Evolutionary conservation across 2,113 vertebrate genomes (phyloP).

Genomic region (Urocitellus parryii): DNA sequence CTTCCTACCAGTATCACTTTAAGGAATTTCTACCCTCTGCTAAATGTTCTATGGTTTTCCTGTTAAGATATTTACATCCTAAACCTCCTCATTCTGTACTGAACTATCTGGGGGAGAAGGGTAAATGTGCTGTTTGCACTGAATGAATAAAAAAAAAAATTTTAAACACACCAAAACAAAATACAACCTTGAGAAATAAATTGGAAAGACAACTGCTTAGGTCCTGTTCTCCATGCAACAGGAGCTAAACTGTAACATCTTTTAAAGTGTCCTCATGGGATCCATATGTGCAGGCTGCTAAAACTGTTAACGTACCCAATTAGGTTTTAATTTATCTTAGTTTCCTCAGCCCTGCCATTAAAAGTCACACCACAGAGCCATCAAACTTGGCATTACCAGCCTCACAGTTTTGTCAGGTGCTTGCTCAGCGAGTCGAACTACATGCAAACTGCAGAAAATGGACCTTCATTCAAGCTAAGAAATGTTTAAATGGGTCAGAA

Average conservation of each 20-base stretch:
- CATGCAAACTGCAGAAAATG: slow-evolving; percentile 78
- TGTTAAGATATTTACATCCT: neutral
- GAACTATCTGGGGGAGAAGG: neutral
- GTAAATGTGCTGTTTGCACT: slow-evolving; percentile 10
- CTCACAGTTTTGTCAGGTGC: slow-evolving; percentile 95
- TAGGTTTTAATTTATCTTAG: slow-evolving; percentile 93
- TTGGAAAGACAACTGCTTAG: slow-evolving; percentile 72
- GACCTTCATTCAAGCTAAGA: slow-evolving; percentile 85
- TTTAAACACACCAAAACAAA: neutral
- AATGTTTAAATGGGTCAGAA: slow-evolving; percentile 90
- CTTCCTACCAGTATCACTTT: neutral
- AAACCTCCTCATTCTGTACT: neutral
- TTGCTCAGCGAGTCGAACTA: slow-evolving; percentile 84
- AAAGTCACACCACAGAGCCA: slow-evolving; percentile 85
- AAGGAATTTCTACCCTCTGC: neutral
- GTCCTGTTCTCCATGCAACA: slow-evolving; percentile 88
- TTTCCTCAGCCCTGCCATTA: slow-evolving; percentile 86
- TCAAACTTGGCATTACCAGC: slow-evolving; percentile 87
- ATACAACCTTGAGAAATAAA: slow-evolving; percentile 24
- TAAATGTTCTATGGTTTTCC: neutral
- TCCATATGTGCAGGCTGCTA: slow-evolving; percentile 89
- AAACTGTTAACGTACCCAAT: slow-evolving; percentile 92
- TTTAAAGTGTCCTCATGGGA: slow-evolving; percentile 88
- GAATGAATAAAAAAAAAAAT: neutral
- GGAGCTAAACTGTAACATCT: slow-evolving; percentile 92